Evolutionary conservation across 2,113 vertebrate genomes (phyloP).

Genomic region (Cygnus buccinator): DNA sequence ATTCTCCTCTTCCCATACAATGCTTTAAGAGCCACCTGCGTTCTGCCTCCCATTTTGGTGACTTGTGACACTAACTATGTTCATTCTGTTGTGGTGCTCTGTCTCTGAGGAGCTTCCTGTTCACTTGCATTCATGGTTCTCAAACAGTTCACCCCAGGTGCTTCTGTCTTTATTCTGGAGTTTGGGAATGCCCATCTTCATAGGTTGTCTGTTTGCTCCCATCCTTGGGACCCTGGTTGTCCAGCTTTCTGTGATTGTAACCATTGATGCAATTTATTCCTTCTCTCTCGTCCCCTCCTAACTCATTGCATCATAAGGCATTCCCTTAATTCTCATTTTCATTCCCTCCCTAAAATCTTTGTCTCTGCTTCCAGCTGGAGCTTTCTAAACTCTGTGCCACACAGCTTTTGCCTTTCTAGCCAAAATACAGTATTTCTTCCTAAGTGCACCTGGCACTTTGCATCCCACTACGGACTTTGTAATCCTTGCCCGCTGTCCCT

Average conservation of each 20-base stretch:
- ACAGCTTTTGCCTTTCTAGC: not conserved
- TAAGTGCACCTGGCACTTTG: rapidly evolving
- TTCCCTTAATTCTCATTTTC: too few species aligned
- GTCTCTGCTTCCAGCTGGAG: not conserved
- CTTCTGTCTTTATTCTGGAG: not conserved
- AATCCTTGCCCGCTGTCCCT: rapidly evolving
- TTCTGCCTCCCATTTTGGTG: not conserved
- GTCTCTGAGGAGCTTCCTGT: not conserved
- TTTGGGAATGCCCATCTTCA: not conserved
- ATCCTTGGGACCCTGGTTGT: not conserved
- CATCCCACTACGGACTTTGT: rapidly evolving
- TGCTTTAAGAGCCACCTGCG: not conserved
- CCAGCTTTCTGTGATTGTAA: not conserved
- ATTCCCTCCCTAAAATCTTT: not conserved
- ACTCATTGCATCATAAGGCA: not conserved
- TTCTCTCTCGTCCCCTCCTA: not conserved
- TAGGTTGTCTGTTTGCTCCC: not conserved
- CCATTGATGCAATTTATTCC: not conserved
- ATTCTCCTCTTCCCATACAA: not conserved
- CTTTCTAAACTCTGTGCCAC: not conserved
- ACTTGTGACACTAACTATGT: not conserved
- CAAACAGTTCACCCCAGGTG: rapidly evolving
- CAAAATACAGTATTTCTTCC: not conserved
- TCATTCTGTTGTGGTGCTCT: not conserved
- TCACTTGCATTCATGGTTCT: not conserved